These are phyloP conservation scores for Falco columbarius DNA, from an alignment of 2,797 vertebrate species.

Conservation along the genomic window DNA sequence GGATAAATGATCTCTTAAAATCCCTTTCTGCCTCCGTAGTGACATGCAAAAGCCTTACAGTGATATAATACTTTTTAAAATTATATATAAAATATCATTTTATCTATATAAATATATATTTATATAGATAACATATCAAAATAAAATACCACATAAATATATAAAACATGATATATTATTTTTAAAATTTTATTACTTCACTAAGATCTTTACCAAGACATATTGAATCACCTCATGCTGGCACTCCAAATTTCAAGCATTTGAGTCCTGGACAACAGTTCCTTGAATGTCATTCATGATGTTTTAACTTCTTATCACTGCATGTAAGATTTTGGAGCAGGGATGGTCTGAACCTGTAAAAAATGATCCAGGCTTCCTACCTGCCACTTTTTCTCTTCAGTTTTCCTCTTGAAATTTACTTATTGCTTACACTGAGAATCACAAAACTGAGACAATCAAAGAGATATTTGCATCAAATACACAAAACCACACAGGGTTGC, in stretches of 20 bases:
- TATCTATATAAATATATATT: too few relatives aligned
- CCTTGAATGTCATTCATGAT: background rate
- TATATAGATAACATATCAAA: too few relatives aligned
- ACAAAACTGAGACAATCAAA: background rate
- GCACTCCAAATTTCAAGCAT: background rate
- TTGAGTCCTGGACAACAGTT: background rate
- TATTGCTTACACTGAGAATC: background rate
- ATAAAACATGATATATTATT: too few relatives aligned
- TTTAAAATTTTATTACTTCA: background rate
- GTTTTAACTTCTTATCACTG: background rate
- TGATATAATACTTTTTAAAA: background rate
- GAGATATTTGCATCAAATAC: background rate
- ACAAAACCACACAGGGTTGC: background rate
- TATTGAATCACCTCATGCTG: constrained; percentile 25
- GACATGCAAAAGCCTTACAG: rapidly evolving
- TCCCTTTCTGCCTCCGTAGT: background rate
- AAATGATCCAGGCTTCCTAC: background rate
- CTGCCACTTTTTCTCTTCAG: background rate
- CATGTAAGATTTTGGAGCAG: background rate
- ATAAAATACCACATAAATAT: too few relatives aligned
- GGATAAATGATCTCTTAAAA: background rate
- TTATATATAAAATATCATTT: too few relatives aligned
- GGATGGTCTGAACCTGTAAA: background rate
- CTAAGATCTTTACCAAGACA: constrained; percentile 2
- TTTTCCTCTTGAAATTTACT: background rate